A percentile compares a stretch with the other conserved stretches of the same genome.
phyloP scores from a whole-genome alignment of 2,113 vertebrate species.

The Nothocercus julius region DNA sequence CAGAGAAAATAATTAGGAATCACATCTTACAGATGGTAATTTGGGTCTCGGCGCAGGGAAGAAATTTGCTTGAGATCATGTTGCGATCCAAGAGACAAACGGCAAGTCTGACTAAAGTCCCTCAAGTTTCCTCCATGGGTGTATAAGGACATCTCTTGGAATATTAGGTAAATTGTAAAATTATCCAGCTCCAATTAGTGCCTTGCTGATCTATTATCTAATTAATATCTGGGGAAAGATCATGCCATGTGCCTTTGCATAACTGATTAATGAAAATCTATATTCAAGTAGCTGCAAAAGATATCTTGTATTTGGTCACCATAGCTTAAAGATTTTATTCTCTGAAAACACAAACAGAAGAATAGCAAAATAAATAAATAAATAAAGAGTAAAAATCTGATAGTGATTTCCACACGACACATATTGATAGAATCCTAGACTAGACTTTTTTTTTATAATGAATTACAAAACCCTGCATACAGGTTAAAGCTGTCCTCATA shows the following conservation, averaged over 20 bases:
- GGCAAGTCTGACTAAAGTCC: background rate
- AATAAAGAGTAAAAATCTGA: background rate
- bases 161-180: background rate
- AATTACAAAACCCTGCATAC: background rate
- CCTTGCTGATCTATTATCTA: background rate
- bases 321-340: background rate
- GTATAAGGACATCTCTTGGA: background rate
- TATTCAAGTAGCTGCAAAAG: background rate
- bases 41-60: background rate
- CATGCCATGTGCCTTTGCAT: background rate
- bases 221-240: background rate
- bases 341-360: background rate
- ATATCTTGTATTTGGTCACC: background rate
- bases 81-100: background rate
- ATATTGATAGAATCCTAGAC: fast-evolving
- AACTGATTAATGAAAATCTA: background rate
- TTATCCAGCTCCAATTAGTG: background rate
- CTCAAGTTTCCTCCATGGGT: background rate
- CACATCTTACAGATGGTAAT: background rate
- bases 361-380: background rate
- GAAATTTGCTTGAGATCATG: background rate
- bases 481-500: background rate
- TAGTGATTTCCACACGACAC: background rate
- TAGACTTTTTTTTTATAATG: background rate
- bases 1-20: background rate